Conservation (phyloP, 2,888 invertebrate genomes). For the Caenorhabditis angaria region DNA sequence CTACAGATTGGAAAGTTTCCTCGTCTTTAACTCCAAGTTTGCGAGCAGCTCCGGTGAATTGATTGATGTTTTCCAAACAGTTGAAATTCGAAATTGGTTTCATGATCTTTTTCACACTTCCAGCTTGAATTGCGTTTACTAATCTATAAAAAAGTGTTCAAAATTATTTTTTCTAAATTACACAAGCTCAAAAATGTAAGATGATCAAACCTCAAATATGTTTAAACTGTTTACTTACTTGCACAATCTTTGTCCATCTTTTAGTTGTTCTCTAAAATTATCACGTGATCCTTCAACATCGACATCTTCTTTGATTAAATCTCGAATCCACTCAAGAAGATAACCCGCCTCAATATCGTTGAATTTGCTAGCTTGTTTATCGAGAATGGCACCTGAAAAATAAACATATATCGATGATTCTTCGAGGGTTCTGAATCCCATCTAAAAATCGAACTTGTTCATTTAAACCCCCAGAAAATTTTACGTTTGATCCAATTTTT, state of each 20-base stretch:
- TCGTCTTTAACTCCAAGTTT: conserved; percentile 84
- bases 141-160: conserved; percentile 76
- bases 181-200: conserved; percentile 8
- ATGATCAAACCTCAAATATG: neutral
- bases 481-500: no score
- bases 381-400: conserved; percentile 56
- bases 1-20: conserved; percentile 96
- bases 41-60: conserved; percentile 86
- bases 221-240: conserved; percentile 76
- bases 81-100: conserved; percentile 91
- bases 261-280: conserved; percentile 88
- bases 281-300: conserved; percentile 85
- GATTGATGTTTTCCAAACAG: conserved; percentile 98
- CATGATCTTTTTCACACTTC: conserved; percentile 90
- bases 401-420: neutral
- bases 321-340: conserved; percentile 86
- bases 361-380: conserved; percentile 94
- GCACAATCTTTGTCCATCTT: conserved; percentile 90
- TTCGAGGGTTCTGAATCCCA: no score
- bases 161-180: neutral
- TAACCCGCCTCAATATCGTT: conserved; percentile 92
- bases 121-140: conserved; percentile 85
- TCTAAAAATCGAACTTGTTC: no score
- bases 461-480: neutral
- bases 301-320: conserved; percentile 78